Conservation (phyloP, 1,140 invertebrate species). For the Euwallacea similis region DNA sequence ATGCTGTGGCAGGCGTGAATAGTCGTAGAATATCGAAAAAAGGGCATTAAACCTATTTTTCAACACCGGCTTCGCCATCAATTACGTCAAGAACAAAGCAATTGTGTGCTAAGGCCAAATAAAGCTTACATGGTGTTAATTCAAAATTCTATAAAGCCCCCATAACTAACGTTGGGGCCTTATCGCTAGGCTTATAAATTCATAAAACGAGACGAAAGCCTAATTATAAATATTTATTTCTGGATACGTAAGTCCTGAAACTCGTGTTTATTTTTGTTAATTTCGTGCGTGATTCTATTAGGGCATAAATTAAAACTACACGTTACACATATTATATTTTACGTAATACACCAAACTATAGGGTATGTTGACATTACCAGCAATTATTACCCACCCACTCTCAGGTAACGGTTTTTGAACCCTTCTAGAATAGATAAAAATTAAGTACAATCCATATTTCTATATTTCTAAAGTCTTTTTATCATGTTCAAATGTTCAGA, state of each 20-base stretch:
- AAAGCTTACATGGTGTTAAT: slow-evolving; percentile 6
- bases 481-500: too few species aligned
- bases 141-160: not conserved
- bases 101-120: slow-evolving; percentile 2
- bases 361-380: too few species aligned
- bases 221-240: slow-evolving; percentile 26
- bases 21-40: too few species aligned
- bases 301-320: slow-evolving; percentile 17
- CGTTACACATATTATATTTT: not conserved
- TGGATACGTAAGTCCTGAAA: slow-evolving; percentile 1
- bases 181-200: slow-evolving; percentile 10
- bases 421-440: too few species aligned
- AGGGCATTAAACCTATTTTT: too few species aligned
- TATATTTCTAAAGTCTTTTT: too few species aligned
- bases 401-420: too few species aligned
- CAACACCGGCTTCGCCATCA: too few species aligned
- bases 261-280: slow-evolving; percentile 16
- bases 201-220: slow-evolving; percentile 23
- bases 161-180: not conserved
- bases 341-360: too few species aligned
- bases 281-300: slow-evolving; percentile 4
- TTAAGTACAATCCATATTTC: too few species aligned
- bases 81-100: not conserved
- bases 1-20: too few species aligned
- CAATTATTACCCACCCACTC: too few species aligned